phyloP scores from a whole-genome alignment of 2,888 invertebrate genomes.

The Trissolcus japonicus region DNA sequence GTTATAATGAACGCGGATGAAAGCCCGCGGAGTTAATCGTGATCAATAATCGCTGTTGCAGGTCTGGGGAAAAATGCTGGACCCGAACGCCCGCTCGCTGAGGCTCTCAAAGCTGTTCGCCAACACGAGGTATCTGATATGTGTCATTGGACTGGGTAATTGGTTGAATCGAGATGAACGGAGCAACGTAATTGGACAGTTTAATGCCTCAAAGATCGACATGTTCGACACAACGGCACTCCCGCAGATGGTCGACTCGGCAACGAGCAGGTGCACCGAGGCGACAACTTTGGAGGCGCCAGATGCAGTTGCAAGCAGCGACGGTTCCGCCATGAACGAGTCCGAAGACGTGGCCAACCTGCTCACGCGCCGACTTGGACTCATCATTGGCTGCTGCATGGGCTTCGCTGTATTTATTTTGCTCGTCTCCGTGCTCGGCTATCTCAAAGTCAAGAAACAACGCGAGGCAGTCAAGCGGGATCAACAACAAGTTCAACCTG shows the following conservation, averaged over 20 bases:
- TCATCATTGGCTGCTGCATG: constrained; percentile 91
- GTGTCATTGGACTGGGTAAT: constrained; percentile 91
- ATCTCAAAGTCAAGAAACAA: constrained; percentile 90
- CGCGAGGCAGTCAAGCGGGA: constrained; percentile 85
- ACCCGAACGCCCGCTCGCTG: constrained; percentile 84
- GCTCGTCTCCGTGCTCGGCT: constrained; percentile 88
- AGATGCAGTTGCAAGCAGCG: constrained; percentile 74
- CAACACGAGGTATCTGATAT: constrained; percentile 89
- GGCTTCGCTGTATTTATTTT: constrained; percentile 91
- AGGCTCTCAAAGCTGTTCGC: constrained; percentile 86
- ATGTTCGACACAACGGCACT: constrained; percentile 79
- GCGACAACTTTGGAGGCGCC: constrained; percentile 85
- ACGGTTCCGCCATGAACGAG: constrained; percentile 76
- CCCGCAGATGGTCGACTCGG: constrained; percentile 82
- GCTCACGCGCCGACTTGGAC: constrained; percentile 87
- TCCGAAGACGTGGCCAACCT: constrained; percentile 81
- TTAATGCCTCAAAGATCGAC: constrained; percentile 69
- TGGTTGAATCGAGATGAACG: constrained; percentile 78
- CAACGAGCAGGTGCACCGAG: constrained; percentile 86
- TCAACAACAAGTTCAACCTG: constrained; percentile 83
- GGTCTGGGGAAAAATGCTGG: constrained; percentile 87
- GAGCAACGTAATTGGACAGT: constrained; percentile 64
- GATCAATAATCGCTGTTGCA: constrained; percentile 71
- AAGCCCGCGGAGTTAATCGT: too few species aligned
- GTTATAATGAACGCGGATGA: too few species aligned